Base-by-base conservation (phyloP, 2,888 invertebrate genomes). In the Trisateles emortualis region DNA sequence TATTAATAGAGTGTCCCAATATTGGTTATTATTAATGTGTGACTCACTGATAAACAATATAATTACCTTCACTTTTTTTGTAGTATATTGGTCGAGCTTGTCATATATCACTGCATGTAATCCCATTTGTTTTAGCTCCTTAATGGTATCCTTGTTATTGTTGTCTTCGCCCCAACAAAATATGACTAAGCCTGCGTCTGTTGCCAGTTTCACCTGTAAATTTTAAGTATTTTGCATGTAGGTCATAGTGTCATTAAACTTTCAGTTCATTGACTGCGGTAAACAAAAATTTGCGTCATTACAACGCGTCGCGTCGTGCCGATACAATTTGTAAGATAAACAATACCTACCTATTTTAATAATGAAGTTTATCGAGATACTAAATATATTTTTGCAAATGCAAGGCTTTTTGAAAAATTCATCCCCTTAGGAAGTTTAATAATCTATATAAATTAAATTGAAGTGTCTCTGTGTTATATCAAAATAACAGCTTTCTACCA, bases 91-190 rank as follows among this genome's bases (percentile, higher is more conserved):
- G 73, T 97, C 97, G 72, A 97, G 96, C 87, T 98, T 97, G 87
- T 99, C 99, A 81, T 98, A 99, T 79, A 99, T 99, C 51, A 99
- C 97, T 38, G 98, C 99, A 81, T 99, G 98, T 29, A 99, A 94
- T 1, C 98, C 98, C 74, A 98, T 94, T 60, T 96, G 94, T 84
- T 98, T 98, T 26, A 99, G 94, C 79, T 96, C 95, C 76, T 95
- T 95, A 49, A 99, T 97, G 0, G 96, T 97, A 35, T 95, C 95
- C 64, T 96, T 96, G 84, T 97, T 96, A 74, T 98, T 98, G 82
- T 98, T 98, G 76, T 98, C 98, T 74, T 99, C 98, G 19, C 99
- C 99, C 99, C 99, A 99, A 78, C 98, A 98, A 88, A 99, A 99
- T 60, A 98, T 95, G 3, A 98, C 95, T 47, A 99, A 94, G 9